Percentiles rank a stretch among this genome's conserved stretches.
Conservation (phyloP, 2,113 vertebrate genomes). For the Tamias sibiricus region DNA sequence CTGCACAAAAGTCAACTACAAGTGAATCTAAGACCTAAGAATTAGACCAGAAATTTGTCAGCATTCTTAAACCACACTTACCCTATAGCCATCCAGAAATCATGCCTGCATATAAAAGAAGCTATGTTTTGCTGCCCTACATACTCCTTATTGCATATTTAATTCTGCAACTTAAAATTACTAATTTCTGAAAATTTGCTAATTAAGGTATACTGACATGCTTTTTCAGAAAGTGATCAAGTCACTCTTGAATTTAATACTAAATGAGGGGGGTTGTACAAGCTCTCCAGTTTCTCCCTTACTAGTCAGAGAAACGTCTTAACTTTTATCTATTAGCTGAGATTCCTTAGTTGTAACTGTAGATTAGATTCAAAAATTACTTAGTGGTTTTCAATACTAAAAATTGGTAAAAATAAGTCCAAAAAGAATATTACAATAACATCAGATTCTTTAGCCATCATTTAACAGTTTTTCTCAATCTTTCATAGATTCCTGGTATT, state of each 20-base stretch:
- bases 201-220: background rate
- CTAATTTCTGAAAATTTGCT: background rate
- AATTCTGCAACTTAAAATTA: conserved; percentile 11
- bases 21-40: too few relatives aligned
- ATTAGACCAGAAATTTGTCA: too few relatives aligned
- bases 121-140: background rate
- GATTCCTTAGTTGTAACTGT: background rate
- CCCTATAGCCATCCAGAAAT: background rate
- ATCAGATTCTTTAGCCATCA: background rate
- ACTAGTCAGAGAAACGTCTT: background rate
- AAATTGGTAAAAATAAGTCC: background rate
- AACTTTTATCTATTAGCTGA: background rate
- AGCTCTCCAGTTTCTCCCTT: background rate
- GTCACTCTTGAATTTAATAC: background rate
- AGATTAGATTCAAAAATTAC: background rate
- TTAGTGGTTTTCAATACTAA: background rate
- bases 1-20: too few relatives aligned
- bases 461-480: background rate
- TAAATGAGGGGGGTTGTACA: background rate
- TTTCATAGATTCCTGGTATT: background rate
- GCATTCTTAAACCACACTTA: background rate
- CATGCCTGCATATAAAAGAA: background rate
- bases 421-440: background rate
- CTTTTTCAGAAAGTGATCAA: background rate
- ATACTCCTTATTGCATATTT: background rate